Evolutionary conservation across 2,113 vertebrate genomes (phyloP).

Genomic region (Campylomormyrus numenius): DNA sequence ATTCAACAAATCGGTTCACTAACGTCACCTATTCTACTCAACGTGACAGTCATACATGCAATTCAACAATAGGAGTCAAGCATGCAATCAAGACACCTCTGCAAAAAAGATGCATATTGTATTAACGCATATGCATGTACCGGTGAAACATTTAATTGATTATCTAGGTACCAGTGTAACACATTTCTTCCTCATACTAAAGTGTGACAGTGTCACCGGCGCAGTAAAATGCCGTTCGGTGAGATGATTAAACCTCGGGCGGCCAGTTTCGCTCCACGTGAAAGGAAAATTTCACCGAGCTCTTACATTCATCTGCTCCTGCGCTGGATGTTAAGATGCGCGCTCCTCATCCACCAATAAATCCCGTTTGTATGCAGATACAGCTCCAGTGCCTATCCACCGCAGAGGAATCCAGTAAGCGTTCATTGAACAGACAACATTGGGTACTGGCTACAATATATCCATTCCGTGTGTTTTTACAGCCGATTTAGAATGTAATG

Average conservation of each 20-base stretch:
- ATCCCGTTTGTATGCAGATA: constrained; percentile 37
- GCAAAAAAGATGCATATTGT: neutral
- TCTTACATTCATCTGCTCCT: constrained; percentile 43
- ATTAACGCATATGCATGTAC: neutral
- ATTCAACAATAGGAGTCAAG: neutral
- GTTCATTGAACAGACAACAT: constrained; percentile 35
- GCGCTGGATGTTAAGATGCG: constrained; percentile 19
- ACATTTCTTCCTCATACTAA: neutral
- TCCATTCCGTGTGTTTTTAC: constrained; percentile 24
- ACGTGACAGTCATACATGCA: neutral
- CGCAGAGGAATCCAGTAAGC: constrained; percentile 36
- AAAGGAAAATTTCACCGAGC: neutral
- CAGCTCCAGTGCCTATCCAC: constrained; percentile 30
- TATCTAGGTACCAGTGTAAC: neutral
- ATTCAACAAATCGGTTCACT: constrained; percentile 2
- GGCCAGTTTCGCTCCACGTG: neutral
- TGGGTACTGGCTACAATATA: constrained; percentile 31
- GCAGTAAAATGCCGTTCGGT: neutral
- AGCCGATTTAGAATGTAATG: neutral
- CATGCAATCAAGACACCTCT: neutral
- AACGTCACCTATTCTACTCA: neutral
- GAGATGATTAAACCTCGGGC: neutral
- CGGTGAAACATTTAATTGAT: neutral
- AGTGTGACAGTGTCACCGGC: neutral
- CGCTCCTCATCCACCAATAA: constrained; percentile 31